Evolutionary conservation across 2,797 vertebrate species (phyloP).

Genomic region (Alouatta caraya): DNA sequence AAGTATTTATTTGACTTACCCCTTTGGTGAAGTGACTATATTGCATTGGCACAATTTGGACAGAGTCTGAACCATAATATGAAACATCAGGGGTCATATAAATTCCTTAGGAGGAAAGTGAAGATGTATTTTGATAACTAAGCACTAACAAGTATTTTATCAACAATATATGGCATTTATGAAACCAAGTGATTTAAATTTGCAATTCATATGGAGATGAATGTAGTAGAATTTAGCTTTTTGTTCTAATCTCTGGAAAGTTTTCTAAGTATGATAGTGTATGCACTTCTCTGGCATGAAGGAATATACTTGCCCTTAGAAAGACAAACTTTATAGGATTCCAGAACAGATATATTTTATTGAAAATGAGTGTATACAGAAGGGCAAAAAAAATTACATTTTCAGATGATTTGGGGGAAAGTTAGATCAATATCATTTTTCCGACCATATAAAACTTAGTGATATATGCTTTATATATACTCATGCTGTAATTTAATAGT

Average conservation of each 20-base stretch:
- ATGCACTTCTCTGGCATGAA: not conserved
- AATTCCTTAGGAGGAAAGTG: not conserved
- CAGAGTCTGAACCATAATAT: not conserved
- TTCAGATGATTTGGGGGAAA: slow-evolving; percentile 17
- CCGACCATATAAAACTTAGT: not conserved
- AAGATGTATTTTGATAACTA: not conserved
- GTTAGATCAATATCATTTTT: not conserved
- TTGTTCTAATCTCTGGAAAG: not conserved
- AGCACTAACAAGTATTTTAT: not conserved
- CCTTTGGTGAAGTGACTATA: not conserved
- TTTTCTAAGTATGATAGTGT: not conserved
- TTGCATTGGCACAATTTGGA: not conserved
- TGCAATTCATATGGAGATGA: not conserved
- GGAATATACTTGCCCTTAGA: not conserved
- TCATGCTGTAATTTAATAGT: not conserved
- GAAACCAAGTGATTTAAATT: not conserved
- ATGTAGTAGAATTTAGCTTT: not conserved
- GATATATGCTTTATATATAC: not conserved
- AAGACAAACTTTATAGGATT: not conserved
- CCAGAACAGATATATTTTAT: not conserved
- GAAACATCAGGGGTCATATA: not conserved
- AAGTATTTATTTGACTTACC: not conserved
- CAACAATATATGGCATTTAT: not conserved
- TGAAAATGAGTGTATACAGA: not conserved
- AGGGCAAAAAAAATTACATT: not conserved